Evolutionary conservation across 2,113 vertebrate genomes (phyloP), one percentile per base, ranked within the genome.

Genomic region (Circaetus gallicus): DNA sequence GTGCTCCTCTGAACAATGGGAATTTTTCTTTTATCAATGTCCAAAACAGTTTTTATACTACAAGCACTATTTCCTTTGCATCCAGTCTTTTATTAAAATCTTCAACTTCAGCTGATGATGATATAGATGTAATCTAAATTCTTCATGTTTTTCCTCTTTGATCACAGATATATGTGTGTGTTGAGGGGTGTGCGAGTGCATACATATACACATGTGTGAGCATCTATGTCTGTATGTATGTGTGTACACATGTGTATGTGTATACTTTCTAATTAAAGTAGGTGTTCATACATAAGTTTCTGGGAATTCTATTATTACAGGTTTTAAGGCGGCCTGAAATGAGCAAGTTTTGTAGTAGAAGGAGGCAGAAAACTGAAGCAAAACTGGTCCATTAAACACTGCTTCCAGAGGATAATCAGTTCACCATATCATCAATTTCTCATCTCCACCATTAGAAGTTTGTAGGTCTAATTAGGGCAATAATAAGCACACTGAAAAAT

Each of bases 121-220:
- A 20, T 78, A 88, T 2, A 74, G 13, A 47, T 34, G 11, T 32
- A 58, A 86, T 28, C 6, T 67, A 58, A 81, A 82, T 89, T 90
- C 15, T 40, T 72, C 11, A 45, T 20, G 13, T 14, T 88, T 58
- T 77, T 56, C 36, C 17, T 52, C 45, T 82, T 55, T 61, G 13
- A 50, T 55, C 19, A 81, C 58, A 84, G n/a, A 77, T 58, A 34
- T 6, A 40, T 2, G 3, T 71, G 11, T 47, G 16, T 58, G 34
- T 45, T 77, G 49, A 47, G 34, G 3, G 4, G 2, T 47, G 24
- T 10, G 8, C 31, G 16, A 22, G 52, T 45, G 18, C 22, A 43
- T 11, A 52, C 7, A 17, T n/a, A 20, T 5, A 13, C 8, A 12
- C 0, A 0, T n/a, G 13, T 22, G 21, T 47, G 17, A 67, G 18